These are phyloP conservation scores for Dexiosoma caninum DNA, from an alignment of 2,888 invertebrate species.

Conservation along the genomic window DNA sequence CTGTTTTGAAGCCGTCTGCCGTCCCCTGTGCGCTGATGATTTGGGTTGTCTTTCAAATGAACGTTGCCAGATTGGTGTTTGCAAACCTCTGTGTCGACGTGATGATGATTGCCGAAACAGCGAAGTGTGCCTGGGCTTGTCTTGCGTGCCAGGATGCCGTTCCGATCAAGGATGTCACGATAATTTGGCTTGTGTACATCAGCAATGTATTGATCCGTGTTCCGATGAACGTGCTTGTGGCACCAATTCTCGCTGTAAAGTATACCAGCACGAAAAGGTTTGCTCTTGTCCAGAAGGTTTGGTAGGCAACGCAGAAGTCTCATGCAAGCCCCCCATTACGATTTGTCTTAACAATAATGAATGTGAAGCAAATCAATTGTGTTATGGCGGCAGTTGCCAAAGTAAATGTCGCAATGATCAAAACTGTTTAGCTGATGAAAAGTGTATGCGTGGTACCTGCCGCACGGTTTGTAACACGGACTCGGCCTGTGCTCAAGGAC, in stretches of 20 bases:
- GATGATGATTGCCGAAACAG: slow-evolving; percentile 92
- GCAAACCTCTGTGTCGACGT: slow-evolving; percentile 88
- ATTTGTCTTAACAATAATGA: slow-evolving; percentile 83
- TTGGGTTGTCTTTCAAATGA: slow-evolving; percentile 90
- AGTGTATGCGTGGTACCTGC: slow-evolving; percentile 90
- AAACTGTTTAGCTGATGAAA: slow-evolving; percentile 90
- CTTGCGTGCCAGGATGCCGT: slow-evolving; percentile 89
- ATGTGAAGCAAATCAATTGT: slow-evolving; percentile 85
- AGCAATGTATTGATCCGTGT: slow-evolving; percentile 89
- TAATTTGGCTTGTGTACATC: slow-evolving; percentile 85
- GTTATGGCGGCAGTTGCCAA: slow-evolving; percentile 88
- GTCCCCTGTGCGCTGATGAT: slow-evolving; percentile 87
- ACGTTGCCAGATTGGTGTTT: slow-evolving; percentile 83
- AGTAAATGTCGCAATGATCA: slow-evolving; percentile 88
- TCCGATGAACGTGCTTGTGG: slow-evolving; percentile 88
- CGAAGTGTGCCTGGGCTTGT: slow-evolving; percentile 90
- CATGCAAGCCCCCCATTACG: slow-evolving; percentile 84
- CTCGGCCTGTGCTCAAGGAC: slow-evolving; percentile 86
- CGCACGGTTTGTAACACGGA: slow-evolving; percentile 92
- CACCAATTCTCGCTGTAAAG: slow-evolving; percentile 86
- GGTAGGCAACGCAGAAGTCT: slow-evolving; percentile 85
- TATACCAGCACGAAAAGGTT: slow-evolving; percentile 84
- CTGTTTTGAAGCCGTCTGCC: slow-evolving; percentile 86
- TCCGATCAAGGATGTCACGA: slow-evolving; percentile 87
- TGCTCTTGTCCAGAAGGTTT: slow-evolving; percentile 86